Base-by-base conservation (phyloP, 2,888 invertebrate species). In the Athrips mouffetella region DNA sequence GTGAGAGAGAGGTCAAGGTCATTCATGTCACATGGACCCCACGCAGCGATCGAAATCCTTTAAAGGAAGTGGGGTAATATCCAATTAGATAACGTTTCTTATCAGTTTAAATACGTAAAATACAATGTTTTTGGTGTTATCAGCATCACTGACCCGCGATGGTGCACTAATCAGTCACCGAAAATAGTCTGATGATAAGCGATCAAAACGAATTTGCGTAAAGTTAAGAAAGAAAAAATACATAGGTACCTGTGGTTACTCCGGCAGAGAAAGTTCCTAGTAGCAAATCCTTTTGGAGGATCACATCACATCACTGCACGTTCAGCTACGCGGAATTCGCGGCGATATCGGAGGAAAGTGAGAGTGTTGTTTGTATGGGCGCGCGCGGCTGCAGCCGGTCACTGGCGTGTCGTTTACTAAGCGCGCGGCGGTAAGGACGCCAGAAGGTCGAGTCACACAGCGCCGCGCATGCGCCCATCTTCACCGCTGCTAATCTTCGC, bases 401-500 rank as follows among this genome's bases (percentile, higher is more conserved):
- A 84, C 86, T 83, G 71, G 47, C 60, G 50, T 50, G 58, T 53
- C 65, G 64, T n/a, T n/a, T n/a, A n/a, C n/a, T n/a, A n/a, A n/a
- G n/a, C n/a, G n/a, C n/a, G 55, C 10, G 62, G 54, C 57, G 49
- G 51, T 68, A 72, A 85, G 88, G 86, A 80, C 88, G 80, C 75
- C 70, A 61, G 75, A 86, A 87, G 87, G 87, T 86, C 87, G 77
- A 54, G 59, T 60, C 79, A 86, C 85, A 86, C 84, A 84, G 87
- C 85, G 53, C 60, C 60, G 80, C 87, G 87, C 87, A 85, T 85
- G 87, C 87, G 87, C 20, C n/a, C 51, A 59, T 62, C 65, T 55
- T 58, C 62, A 51, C 58, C 58, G 64, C 64, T 68, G 70, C 68
- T 73, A 78, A 75, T 62, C 65, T 64, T 58, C 58, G 39, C 66